phyloP scores from a whole-genome alignment of 2,113 vertebrate genomes.

The Archilochus colubris region DNA sequence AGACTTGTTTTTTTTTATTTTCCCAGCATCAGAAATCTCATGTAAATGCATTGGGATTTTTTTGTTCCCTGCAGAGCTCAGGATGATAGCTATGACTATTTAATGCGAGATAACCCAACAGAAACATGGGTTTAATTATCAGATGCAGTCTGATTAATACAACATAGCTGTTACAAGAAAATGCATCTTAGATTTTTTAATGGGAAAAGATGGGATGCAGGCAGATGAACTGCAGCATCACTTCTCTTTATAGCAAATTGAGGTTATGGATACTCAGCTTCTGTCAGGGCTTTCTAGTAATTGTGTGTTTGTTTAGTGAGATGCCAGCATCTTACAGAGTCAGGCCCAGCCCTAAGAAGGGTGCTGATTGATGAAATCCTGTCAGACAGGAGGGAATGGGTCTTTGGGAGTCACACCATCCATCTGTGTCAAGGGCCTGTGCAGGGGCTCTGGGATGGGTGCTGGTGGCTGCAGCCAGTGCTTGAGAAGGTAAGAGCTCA shows the following conservation, averaged over 20 bases:
- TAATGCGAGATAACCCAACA: background rate
- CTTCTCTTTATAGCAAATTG: background rate
- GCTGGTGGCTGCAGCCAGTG: accelerated
- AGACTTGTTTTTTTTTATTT: constrained; percentile 37
- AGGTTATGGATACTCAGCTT: background rate
- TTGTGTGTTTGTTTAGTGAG: background rate
- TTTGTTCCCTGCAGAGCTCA: background rate
- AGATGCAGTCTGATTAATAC: background rate
- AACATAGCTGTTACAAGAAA: constrained; percentile 1
- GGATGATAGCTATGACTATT: background rate
- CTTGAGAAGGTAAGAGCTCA: background rate
- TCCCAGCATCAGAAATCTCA: background rate
- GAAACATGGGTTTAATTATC: constrained; percentile 15
- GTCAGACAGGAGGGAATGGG: background rate
- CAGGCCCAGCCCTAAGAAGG: background rate
- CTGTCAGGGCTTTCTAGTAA: background rate
- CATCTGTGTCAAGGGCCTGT: background rate
- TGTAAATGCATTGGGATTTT: background rate
- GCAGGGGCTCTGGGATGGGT: accelerated
- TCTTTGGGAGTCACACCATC: background rate
- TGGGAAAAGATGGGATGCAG: background rate
- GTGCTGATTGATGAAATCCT: background rate
- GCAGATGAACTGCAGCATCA: background rate
- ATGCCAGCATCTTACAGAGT: background rate
- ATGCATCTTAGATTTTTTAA: constrained; percentile 24